Base-by-base conservation (phyloP, 2,888 invertebrate species). In the Biston stratarius region DNA sequence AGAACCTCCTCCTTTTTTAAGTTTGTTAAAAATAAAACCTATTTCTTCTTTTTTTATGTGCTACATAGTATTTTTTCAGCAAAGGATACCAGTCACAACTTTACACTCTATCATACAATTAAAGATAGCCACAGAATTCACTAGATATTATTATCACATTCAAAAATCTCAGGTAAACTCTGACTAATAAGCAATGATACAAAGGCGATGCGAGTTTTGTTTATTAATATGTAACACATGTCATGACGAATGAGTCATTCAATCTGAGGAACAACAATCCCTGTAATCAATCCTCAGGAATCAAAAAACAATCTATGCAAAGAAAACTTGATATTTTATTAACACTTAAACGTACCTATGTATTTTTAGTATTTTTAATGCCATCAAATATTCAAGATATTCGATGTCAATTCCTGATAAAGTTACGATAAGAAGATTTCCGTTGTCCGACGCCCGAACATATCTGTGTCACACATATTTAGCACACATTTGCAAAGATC, bases 231-330 rank as follows among this genome's bases (percentile, higher is more conserved):
- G 82, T 83, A 83, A 72, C 82, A 61, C 75, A 89, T 91, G 90
- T 90, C 89, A 90, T 88, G 91, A 92, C 88, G 90, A 85, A 86
- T 93, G 93, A 92, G 74, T 92, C 93, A 92, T 85, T 80, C 73
- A 79, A 71, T 75, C 45, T 57, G 51, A 59, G 63, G 70, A 73
- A 71, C 69, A 79, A 77, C 76, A 69, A 69, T 42, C 33, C 40
- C 48, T 38, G 38, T 38, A 38, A 38, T 2, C 38, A 38, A 38
- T 38, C 38, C 38, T 38, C 8, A 38, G 38, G 38, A 5, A 38
- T 38, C n/a, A 33, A 2, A 5, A 40, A 42, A 24, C 7, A 12
- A 34, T 12, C 9, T 14, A 55, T 24, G 12, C 6, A 42, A 15
- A 11, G n/a, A 53, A 53, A 40, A 15, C 14, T 11, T 38, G 11